These are phyloP conservation scores for Plectropomus leopardus DNA, from an alignment of 2,113 vertebrate species.

Conservation along the genomic window DNA sequence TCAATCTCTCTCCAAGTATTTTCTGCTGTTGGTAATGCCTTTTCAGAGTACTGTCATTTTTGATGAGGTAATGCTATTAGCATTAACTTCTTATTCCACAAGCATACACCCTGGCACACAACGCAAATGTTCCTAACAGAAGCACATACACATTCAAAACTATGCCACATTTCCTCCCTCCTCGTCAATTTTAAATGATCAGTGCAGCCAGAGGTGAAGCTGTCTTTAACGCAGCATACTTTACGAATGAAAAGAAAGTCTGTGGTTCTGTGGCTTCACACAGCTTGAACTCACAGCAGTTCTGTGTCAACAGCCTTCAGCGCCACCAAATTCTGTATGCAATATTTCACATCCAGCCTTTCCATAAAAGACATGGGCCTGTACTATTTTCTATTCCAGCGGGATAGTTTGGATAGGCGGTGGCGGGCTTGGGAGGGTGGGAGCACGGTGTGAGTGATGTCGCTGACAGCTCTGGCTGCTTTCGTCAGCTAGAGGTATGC, in stretches of 20 bases:
- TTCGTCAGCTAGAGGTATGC: conserved; percentile 81
- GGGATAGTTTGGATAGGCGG: conserved; percentile 73
- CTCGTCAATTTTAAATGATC: conserved; percentile 65
- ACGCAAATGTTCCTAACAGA: conserved; percentile 2
- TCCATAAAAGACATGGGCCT: conserved; percentile 70
- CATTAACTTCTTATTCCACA: conserved; percentile 59
- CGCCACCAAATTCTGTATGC: conserved; percentile 67
- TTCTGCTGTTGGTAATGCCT: conserved; percentile 68
- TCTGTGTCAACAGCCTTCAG: conserved; percentile 81
- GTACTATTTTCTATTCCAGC: conserved; percentile 79
- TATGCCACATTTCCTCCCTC: conserved; percentile 3
- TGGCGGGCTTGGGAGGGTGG: conserved; percentile 65
- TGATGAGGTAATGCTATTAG: conserved; percentile 70
- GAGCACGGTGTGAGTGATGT: conserved; percentile 79
- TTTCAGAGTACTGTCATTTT: conserved; percentile 70
- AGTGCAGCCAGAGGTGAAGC: conserved; percentile 81
- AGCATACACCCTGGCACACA: conserved; percentile 7
- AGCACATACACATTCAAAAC: conserved; percentile 10
- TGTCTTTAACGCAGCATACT: conserved; percentile 80
- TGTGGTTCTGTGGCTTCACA: conserved; percentile 69
- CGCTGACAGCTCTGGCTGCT: conserved; percentile 81
- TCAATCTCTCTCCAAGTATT: conserved; percentile 74
- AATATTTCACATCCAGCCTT: conserved; percentile 79
- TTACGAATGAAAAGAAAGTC: conserved; percentile 82
- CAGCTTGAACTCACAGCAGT: conserved; percentile 65